These are phyloP conservation scores for Orcinus orca DNA, from an alignment of 2,113 vertebrate genomes.

Conservation along the genomic window DNA sequence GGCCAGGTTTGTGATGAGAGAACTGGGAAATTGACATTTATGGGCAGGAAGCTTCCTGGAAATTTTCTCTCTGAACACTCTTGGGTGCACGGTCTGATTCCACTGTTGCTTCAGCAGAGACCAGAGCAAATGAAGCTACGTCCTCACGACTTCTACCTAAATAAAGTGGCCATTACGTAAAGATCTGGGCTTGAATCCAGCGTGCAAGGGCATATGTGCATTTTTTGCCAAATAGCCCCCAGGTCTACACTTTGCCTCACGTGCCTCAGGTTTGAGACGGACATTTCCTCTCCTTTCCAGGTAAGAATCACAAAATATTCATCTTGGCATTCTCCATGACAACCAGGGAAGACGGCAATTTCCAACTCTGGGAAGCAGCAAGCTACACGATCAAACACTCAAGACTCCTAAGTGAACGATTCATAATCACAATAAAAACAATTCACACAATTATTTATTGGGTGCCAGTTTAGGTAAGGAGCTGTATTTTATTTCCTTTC, in stretches of 20 bases:
- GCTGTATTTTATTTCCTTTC: not conserved
- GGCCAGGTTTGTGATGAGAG: not conserved
- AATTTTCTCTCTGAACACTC: not conserved
- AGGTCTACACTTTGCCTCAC: not conserved
- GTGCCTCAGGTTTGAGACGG: not conserved
- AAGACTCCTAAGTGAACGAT: not conserved
- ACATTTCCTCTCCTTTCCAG: not conserved
- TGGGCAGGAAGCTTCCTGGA: not conserved
- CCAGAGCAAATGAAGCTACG: not conserved
- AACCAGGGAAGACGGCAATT: constrained; percentile 20
- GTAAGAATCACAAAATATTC: not conserved
- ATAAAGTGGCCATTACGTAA: constrained; percentile 40
- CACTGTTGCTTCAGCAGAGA: not conserved
- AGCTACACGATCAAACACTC: not conserved
- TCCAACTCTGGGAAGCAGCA: not conserved
- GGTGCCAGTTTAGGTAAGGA: not conserved
- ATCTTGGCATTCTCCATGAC: constrained; percentile 40
- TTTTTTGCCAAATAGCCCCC: not conserved
- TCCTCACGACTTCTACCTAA: constrained; percentile 26
- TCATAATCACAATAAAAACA: not conserved
- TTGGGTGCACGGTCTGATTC: not conserved
- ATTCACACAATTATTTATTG: not conserved
- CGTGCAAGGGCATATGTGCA: not conserved
- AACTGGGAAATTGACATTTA: not conserved
- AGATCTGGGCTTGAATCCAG: constrained; percentile 1